Base-by-base conservation (phyloP, 2,113 vertebrate genomes). In the Poeciliopsis prolifica region DNA sequence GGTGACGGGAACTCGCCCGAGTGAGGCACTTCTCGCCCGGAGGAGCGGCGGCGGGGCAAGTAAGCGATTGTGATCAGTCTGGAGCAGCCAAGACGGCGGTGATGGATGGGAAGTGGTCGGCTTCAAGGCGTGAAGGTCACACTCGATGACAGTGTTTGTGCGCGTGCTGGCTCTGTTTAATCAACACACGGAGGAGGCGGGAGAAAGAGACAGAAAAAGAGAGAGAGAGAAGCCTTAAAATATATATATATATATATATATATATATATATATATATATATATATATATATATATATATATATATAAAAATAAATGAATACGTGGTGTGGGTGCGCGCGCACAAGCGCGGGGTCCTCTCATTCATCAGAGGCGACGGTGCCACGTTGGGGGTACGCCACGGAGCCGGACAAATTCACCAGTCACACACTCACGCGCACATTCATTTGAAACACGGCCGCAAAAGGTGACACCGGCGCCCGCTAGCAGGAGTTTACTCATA, bases 71-170 rank as follows among this genome's bases (percentile, higher is more conserved):
- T 86, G 89, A 90, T 92, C 86, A 87, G 85, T 88, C 87, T 88
- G 89, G 83, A 85, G 65, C 75, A 70, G 86, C 35, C 78, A 29
- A 79, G 87, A 81, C 82, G 75, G 87, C 62, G 15, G 54, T 91
- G 91, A 93, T 91, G 86, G 89, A 93, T 92, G 86, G 89, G 87
- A 85, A 88, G 82, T 76, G 86, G 88, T 74, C 77, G 67, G 73
- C 86, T 83, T 26, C 44, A 82, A 89, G 91, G 86, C 88, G 90
- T 90, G 92, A 92, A 93, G 89, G 91, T 93, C 88, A 93, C 78
- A 83, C 79, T 84, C 65, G 75, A 83, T 86, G 90, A 88, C 86
- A 81, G 72, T 77, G 85, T 74, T 70, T 75, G 62, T 72, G 71
- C 70, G 61, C 79, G 77, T 76, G 76, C 29, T 51, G 75, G 67